Conservation (phyloP, 2,113 vertebrate genomes). For the Ptychochromis oligacanthus region DNA sequence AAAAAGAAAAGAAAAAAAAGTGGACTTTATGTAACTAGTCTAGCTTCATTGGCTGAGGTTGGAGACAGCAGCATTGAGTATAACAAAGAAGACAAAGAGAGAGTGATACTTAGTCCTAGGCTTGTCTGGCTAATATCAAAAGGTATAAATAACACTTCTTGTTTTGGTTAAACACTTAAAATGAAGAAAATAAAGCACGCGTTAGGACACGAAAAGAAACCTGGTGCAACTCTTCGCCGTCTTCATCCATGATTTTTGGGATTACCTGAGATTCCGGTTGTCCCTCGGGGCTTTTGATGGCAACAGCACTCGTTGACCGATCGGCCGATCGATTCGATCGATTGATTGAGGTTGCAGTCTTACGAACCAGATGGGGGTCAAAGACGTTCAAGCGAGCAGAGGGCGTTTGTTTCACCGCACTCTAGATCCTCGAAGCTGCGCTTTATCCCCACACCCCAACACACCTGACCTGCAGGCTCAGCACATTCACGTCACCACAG, state of each 20-base stretch:
- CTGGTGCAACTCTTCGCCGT: conserved; percentile 41
- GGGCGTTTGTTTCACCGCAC: background rate
- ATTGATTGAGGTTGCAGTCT: conserved; percentile 59
- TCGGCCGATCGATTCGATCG: conserved; percentile 28
- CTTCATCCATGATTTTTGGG: conserved; percentile 63
- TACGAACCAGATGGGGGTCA: conserved; percentile 20
- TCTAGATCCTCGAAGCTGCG: conserved; percentile 9
- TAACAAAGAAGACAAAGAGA: conserved; percentile 56
- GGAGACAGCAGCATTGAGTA: conserved; percentile 62
- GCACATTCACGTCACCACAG: conserved; percentile 38
- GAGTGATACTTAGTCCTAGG: conserved; percentile 53
- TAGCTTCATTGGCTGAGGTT: conserved; percentile 65
- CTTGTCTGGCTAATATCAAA: conserved; percentile 73
- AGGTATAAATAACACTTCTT: conserved; percentile 71
- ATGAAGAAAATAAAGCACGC: conserved; percentile 42
- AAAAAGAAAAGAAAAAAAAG: conserved; percentile 22
- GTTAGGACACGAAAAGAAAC: conserved; percentile 12
- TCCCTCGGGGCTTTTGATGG: conserved; percentile 72
- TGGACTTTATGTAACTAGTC: conserved; percentile 43
- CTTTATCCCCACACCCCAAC: conserved; percentile 25
- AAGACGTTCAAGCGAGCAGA: conserved; percentile 37
- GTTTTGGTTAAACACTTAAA: conserved; percentile 59
- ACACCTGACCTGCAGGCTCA: conserved; percentile 82
- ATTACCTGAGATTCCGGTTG: conserved; percentile 81
- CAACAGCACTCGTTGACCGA: conserved; percentile 38